Conservation (phyloP, 2,113 vertebrate species). For the Hippocampus zosterae region DNA sequence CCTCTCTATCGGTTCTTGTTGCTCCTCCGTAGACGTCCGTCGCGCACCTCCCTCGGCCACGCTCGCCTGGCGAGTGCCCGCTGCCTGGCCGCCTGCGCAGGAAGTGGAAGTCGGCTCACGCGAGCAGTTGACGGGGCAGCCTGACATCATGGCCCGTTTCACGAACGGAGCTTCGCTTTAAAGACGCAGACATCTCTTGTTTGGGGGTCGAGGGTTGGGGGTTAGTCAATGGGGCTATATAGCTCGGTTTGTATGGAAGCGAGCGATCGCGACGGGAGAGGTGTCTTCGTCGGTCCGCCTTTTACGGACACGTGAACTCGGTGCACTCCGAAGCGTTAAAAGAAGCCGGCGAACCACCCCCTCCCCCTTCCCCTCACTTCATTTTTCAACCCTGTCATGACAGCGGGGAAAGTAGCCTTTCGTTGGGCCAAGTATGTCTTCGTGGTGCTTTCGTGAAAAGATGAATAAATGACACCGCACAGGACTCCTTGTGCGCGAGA, state of each 20-base stretch:
- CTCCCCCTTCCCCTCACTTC: background rate
- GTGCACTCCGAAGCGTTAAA: slow-evolving; percentile 60
- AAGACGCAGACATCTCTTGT: slow-evolving; percentile 68
- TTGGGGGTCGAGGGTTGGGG: slow-evolving; percentile 3
- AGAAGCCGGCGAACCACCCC: slow-evolving; percentile 29
- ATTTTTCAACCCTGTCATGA: background rate
- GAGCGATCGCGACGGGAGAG: slow-evolving; percentile 9
- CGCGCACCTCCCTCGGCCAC: slow-evolving; percentile 53
- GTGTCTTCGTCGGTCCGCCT: slow-evolving; percentile 46
- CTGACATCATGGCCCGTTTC: slow-evolving; percentile 72
- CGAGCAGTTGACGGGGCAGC: slow-evolving; percentile 61
- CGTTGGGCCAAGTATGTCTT: slow-evolving; percentile 1
- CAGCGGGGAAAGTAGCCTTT: too few relatives aligned
- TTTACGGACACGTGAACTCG: slow-evolving; percentile 60
- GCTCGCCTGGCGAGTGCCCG: slow-evolving; percentile 50
- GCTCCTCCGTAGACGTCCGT: slow-evolving; percentile 48
- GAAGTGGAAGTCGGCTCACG: slow-evolving; percentile 75
- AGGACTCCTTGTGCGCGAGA: slow-evolving; percentile 3
- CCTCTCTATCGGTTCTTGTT: slow-evolving; percentile 46
- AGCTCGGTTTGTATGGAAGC: slow-evolving; percentile 22
- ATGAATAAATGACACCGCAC: background rate
- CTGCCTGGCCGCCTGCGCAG: slow-evolving; percentile 66
- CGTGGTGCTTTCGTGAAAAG: slow-evolving; percentile 3
- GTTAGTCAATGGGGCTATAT: slow-evolving; percentile 19
- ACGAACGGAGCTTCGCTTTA: slow-evolving; percentile 65